Percentiles rank a stretch among this genome's conserved stretches.
phyloP scores from a whole-genome alignment of 2,113 vertebrate genomes.

The Prunella fulvescens region DNA sequence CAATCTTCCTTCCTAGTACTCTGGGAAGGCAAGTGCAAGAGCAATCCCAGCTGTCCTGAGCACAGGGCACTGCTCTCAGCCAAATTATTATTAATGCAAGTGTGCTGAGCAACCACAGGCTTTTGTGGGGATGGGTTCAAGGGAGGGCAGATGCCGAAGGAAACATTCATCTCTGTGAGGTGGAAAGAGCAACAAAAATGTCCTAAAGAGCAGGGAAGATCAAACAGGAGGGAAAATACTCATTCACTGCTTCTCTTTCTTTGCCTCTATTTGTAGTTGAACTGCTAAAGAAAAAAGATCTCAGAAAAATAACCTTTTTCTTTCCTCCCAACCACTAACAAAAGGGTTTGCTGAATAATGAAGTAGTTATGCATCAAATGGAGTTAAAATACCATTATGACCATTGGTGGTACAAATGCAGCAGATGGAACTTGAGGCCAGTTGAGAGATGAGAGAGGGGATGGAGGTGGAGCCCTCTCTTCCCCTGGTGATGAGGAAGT shows the following conservation, averaged over 20 bases:
- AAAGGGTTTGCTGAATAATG: neutral
- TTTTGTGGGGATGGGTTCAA: neutral
- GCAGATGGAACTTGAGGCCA: neutral
- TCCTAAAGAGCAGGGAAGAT: neutral
- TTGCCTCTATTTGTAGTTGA: neutral
- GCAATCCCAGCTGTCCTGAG: neutral
- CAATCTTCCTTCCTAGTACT: neutral
- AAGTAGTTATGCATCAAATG: neutral
- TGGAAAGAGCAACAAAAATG: neutral
- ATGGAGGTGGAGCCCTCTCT: neutral
- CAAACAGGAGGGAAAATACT: neutral
- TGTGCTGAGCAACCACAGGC: neutral
- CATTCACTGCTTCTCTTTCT: neutral
- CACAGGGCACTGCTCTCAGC: neutral
- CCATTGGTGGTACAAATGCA: neutral
- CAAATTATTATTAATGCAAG: neutral
- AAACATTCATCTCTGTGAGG: neutral
- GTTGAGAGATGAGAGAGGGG: neutral
- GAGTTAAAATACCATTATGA: neutral
- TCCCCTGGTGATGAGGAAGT: neutral
- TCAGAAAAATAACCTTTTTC: neutral
- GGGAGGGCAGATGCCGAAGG: neutral
- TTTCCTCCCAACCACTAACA: neutral
- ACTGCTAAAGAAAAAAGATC: neutral
- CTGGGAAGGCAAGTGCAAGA: neutral